Percentiles rank a stretch among this genome's conserved stretches.
These are phyloP conservation scores for Ictidomys tridecemlineatus DNA, from an alignment of 2,113 vertebrate species.

Conservation along the genomic window DNA sequence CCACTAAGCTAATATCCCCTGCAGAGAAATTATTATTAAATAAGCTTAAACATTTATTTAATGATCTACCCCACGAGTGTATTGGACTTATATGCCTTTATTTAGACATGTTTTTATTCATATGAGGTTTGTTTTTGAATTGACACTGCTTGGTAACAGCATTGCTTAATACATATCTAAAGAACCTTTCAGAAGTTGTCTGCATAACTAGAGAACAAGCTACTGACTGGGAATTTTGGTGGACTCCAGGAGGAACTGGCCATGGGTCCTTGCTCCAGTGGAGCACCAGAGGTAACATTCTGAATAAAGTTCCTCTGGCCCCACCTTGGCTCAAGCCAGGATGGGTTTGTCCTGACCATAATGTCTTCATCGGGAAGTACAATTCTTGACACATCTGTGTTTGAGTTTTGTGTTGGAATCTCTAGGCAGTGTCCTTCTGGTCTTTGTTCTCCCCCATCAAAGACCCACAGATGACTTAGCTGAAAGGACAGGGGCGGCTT, in stretches of 20 bases:
- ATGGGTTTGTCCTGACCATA: background rate
- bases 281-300: background rate
- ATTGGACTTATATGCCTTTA: conserved; percentile 8
- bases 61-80: background rate
- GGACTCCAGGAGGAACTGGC: background rate
- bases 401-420: conserved; percentile 65
- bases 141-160: background rate
- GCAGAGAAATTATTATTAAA: background rate
- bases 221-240: background rate
- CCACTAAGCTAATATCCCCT: no score
- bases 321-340: background rate
- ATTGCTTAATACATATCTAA: background rate
- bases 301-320: background rate
- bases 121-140: background rate
- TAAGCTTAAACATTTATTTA: conserved; percentile 5
- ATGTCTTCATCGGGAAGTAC: background rate
- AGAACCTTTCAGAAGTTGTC: background rate
- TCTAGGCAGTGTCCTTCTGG: conserved; percentile 56
- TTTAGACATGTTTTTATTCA: conserved; percentile 19
- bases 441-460: background rate
- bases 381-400: background rate
- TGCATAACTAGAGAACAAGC: background rate
- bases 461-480: background rate
- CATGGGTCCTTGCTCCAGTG: background rate
- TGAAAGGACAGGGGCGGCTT: background rate